These are phyloP conservation scores for Sandelia bainsii DNA, from an alignment of 2,797 vertebrate species.

Conservation along the genomic window DNA sequence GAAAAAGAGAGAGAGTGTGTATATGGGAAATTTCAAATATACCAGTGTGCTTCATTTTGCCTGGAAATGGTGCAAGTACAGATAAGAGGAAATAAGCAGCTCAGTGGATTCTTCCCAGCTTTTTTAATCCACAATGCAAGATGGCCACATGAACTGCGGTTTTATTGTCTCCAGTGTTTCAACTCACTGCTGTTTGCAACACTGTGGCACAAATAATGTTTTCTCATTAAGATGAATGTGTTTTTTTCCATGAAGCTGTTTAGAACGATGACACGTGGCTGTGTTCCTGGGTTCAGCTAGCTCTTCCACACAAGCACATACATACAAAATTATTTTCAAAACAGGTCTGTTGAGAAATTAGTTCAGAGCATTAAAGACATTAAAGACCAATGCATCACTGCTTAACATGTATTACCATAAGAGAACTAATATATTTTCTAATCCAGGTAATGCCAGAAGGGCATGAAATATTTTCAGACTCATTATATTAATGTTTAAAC, in stretches of 20 bases:
- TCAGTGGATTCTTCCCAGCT: slow-evolving; percentile 42
- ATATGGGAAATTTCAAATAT: slow-evolving; percentile 37
- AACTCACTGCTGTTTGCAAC: slow-evolving; percentile 33
- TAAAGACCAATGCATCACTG: slow-evolving; percentile 31
- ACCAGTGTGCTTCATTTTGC: slow-evolving; percentile 50
- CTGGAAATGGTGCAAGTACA: slow-evolving; percentile 44
- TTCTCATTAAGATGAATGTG: slow-evolving; percentile 24
- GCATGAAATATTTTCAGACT: slow-evolving; percentile 12
- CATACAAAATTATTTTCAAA: neutral
- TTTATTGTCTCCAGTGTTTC: slow-evolving; percentile 37
- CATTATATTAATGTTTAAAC: slow-evolving; percentile 4
- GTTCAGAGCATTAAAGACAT: slow-evolving; percentile 16
- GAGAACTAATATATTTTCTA: slow-evolving; percentile 19
- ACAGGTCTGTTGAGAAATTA: neutral
- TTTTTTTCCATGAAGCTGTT: neutral
- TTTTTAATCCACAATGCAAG: slow-evolving; percentile 48
- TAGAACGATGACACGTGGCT: neutral
- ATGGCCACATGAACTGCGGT: slow-evolving; percentile 29
- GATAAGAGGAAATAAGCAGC: slow-evolving; percentile 61
- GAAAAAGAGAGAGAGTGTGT: slow-evolving; percentile 7
- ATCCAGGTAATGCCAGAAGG: slow-evolving; percentile 21
- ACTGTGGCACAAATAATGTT: slow-evolving; percentile 20
- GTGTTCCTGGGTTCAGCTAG: slow-evolving; percentile 14
- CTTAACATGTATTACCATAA: slow-evolving; percentile 14
- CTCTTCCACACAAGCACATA: neutral